Evolutionary conservation across 2,113 vertebrate species (phyloP).

Genomic region (Gulo gulo): DNA sequence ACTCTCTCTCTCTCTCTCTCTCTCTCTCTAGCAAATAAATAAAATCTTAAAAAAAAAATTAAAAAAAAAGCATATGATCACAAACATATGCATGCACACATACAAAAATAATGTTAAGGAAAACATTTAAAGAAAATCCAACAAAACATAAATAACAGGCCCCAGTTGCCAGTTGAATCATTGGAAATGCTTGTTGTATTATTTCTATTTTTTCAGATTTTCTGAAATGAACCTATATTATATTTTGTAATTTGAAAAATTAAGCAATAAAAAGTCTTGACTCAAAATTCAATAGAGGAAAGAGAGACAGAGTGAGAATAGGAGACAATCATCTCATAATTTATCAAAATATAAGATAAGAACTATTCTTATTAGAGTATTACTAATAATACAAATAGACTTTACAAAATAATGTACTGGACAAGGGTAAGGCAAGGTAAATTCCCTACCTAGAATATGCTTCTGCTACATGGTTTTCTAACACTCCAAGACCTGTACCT

Average conservation of each 20-base stretch:
- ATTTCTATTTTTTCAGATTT: constrained; percentile 1
- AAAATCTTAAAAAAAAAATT: too few species aligned
- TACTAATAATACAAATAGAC: background rate
- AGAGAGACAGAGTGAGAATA: background rate
- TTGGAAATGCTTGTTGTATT: background rate
- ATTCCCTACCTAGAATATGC: background rate
- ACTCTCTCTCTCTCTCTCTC: too few species aligned
- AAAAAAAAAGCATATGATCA: background rate
- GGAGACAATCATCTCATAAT: background rate
- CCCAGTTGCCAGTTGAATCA: background rate
- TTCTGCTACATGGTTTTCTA: background rate
- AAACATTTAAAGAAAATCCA: background rate
- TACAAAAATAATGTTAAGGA: background rate
- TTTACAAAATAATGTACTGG: background rate
- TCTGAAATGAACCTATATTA: background rate
- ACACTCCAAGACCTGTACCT: background rate
- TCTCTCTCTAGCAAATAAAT: too few species aligned
- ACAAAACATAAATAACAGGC: background rate
- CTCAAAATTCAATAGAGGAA: background rate
- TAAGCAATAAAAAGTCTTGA: background rate
- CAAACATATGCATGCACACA: background rate
- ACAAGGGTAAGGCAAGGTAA: background rate
- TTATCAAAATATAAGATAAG: background rate
- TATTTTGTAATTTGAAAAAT: background rate
- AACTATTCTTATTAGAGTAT: background rate